Conservation (phyloP, 2,888 invertebrate species). For the Sarcophaga caerulescens region DNA sequence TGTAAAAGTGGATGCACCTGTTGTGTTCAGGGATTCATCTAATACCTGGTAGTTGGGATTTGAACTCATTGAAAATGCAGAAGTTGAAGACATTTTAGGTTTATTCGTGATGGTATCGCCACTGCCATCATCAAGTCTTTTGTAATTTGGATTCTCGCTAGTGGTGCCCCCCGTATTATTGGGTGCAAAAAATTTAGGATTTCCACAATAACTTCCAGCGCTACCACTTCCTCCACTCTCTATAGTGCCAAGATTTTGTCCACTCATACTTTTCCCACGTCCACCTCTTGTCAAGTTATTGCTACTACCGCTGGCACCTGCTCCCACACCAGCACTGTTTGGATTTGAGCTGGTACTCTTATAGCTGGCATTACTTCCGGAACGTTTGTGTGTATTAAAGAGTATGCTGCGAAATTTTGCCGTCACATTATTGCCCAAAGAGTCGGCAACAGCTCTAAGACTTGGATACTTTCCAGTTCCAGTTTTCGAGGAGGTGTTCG, state of each 20-base stretch:
- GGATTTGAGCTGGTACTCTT: conserved; percentile 76
- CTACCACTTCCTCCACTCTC: conserved; percentile 76
- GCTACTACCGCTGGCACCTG: conserved; percentile 71
- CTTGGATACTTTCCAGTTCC: conserved; percentile 72
- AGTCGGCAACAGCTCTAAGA: conserved; percentile 76
- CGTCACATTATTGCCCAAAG: conserved; percentile 71
- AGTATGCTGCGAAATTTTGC: conserved; percentile 74
- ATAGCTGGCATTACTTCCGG: conserved; percentile 77
- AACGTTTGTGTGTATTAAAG: conserved; percentile 76
- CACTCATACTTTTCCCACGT: conserved; percentile 66
- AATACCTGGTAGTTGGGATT: conserved; percentile 73
- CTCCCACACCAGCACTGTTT: conserved; percentile 55
- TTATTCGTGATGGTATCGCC: conserved; percentile 44
- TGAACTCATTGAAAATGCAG: conserved; percentile 63
- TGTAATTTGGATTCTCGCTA: conserved; percentile 77
- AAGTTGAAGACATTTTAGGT: conserved; percentile 40
- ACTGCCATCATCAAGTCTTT: conserved; percentile 73
- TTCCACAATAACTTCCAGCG: conserved; percentile 75
- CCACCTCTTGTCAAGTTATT: conserved; percentile 72
- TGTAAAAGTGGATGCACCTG: conserved; percentile 56
- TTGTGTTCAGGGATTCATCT: conserved; percentile 72
- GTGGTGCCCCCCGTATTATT: conserved; percentile 65
- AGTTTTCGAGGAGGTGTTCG: conserved; percentile 75
- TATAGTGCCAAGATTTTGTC: conserved; percentile 70
- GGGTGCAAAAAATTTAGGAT: conserved; percentile 75